phyloP scores from a whole-genome alignment of 1,140 invertebrate genomes.

The Mya arenaria region DNA sequence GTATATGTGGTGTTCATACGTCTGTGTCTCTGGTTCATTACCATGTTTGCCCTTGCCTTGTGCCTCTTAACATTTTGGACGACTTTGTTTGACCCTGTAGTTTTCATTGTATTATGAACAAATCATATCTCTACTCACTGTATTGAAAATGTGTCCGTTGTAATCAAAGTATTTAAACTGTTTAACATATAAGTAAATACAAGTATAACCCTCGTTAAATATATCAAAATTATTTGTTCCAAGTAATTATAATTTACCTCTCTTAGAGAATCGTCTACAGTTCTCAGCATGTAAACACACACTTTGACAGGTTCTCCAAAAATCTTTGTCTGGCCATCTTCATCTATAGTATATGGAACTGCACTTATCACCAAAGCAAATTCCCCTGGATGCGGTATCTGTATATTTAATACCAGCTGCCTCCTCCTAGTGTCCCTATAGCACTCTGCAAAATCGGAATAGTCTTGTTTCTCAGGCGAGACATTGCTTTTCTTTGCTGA shows the following conservation, averaged over 20 bases:
- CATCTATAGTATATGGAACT: neutral
- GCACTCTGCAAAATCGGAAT: constrained; percentile 12
- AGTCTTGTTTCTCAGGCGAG: constrained; percentile 23
- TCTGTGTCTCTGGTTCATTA: too few species aligned
- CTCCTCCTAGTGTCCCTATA: neutral
- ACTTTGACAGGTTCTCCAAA: neutral
- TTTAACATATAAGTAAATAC: too few species aligned
- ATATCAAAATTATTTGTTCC: too few species aligned
- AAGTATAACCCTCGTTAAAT: too few species aligned
- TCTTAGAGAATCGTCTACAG: neutral
- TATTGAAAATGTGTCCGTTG: too few species aligned
- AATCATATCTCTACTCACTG: too few species aligned
- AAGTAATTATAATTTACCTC: constrained; percentile 27
- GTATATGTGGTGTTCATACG: too few species aligned
- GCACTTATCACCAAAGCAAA: constrained; percentile 36
- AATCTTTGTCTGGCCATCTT: neutral
- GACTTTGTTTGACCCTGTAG: too few species aligned
- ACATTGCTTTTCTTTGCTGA: neutral
- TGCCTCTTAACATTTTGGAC: too few species aligned
- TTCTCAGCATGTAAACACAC: constrained; percentile 31
- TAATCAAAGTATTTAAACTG: too few species aligned
- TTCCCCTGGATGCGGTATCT: constrained; percentile 30
- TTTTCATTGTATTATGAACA: too few species aligned
- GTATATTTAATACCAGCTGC: constrained; percentile 9
- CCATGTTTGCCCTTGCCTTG: too few species aligned